Base-by-base conservation (phyloP, 2,888 invertebrate species). In the Stenolophus ochropezus region DNA sequence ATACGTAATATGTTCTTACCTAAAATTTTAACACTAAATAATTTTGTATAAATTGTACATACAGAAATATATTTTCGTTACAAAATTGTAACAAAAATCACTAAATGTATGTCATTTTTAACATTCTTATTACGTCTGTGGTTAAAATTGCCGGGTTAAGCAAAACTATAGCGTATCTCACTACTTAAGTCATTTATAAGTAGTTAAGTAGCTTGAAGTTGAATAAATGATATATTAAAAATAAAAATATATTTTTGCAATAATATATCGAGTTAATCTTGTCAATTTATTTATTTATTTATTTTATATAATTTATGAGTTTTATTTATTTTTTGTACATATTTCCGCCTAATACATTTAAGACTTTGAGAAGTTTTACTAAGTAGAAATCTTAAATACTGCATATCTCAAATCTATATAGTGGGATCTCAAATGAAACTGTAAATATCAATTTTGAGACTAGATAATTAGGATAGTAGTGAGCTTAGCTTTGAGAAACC, bases 181-280 rank as follows among this genome's bases (percentile, higher is more conserved):
- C 61, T 61, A 61, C 61, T 61, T 61, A 65, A 69, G 65, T 69
- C 65, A 65, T 65, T 65, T 33, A 65, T 65, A 69, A 69, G 65
- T 69, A 69, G 65, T 69, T 69, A 65, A 65, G 25, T 69, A 69
- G 65, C 65, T 51, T 75, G 53, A 75, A 53, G 53, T 53, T 51
- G 21, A 42, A 25, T 20, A 73, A 53, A 74, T 74, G 20, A 71
- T 11, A 71, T 71, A 74, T 74, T 51, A 53, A 75, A 75, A 75
- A 75, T 53, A 6, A 75, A 53, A 75, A 53, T 75, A 75, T 75
- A 75, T 75, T 75, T 75, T 75, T 75, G 75, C 75, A 75, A 75
- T 75, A 75, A 75, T 75, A 75, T 75, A 75, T 53, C 75, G 27
- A 53, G 75, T 75, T 75, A 53, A 53, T 75, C 51, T 73, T 75